phyloP scores from a whole-genome alignment of 2,797 vertebrate genomes.

The Stomatorhinus walkeri region DNA sequence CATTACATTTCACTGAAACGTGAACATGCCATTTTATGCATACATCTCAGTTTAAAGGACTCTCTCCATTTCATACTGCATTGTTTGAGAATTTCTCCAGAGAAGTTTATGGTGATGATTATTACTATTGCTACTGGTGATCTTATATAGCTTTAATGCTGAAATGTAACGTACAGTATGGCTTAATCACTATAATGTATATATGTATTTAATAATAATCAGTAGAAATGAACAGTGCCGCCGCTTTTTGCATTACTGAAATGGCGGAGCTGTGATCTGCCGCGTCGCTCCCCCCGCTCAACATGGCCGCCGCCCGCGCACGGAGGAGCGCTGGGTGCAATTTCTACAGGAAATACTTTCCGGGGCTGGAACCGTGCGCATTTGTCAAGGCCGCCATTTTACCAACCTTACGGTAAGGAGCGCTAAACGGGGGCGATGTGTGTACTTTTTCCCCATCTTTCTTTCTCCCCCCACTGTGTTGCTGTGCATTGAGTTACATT shows the following conservation, averaged over 20 bases:
- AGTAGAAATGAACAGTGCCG: not conserved
- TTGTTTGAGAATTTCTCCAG: not conserved
- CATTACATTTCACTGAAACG: not conserved
- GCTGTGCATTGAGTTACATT: constrained; percentile 13
- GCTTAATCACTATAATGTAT: not conserved
- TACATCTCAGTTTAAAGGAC: not conserved
- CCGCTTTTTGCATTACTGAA: not conserved
- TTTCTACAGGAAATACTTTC: constrained; percentile 57
- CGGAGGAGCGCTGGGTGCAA: constrained; percentile 31
- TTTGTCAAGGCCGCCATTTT: constrained; percentile 69
- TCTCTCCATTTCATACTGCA: not conserved
- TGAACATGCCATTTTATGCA: not conserved
- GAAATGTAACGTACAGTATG: not conserved
- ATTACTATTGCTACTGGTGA: not conserved
- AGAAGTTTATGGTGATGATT: not conserved
- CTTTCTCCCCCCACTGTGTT: constrained; percentile 27
- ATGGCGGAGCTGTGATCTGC: not conserved
- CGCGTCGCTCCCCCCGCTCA: constrained; percentile 13
- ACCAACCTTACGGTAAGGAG: constrained; percentile 73
- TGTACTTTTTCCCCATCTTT: constrained; percentile 23
- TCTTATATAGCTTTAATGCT: not conserved
- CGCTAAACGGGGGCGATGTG: constrained; percentile 19
- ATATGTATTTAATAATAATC: not conserved
- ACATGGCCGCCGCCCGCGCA: constrained; percentile 26
- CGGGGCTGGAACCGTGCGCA: constrained; percentile 19